Evolutionary conservation across 2,797 vertebrate genomes (phyloP).

Genomic region (Mionectes olivaceus): DNA sequence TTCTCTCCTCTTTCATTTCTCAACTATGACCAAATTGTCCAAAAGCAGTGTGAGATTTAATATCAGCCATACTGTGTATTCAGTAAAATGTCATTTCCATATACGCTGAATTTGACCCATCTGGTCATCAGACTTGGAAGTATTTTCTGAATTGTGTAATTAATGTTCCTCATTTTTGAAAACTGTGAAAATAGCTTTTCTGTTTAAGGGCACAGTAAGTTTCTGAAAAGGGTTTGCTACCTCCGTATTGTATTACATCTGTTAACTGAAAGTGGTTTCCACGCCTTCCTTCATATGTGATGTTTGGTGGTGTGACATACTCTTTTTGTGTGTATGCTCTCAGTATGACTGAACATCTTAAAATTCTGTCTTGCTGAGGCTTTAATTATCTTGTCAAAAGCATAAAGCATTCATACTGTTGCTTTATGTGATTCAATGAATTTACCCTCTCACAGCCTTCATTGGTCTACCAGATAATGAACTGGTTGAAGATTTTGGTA

Average conservation of each 20-base stretch:
- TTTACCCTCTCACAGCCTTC: background rate
- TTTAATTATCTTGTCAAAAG: background rate
- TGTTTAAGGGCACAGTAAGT: background rate
- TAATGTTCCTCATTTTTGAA: background rate
- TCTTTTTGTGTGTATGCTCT: background rate
- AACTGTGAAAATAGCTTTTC: background rate
- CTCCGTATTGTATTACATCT: background rate
- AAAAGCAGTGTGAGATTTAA: background rate
- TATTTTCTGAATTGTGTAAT: background rate
- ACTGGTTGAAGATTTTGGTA: background rate
- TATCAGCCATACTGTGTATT: rapidly evolving
- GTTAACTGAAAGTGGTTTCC: background rate
- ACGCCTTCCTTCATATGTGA: background rate
- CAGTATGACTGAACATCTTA: background rate
- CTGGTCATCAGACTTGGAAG: background rate
- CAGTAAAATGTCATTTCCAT: background rate
- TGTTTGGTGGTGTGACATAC: background rate
- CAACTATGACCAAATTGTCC: background rate
- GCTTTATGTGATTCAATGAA: background rate
- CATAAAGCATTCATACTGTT: background rate
- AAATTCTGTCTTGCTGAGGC: background rate
- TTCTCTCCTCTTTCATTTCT: background rate
- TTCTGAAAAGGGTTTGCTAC: background rate
- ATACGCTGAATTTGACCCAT: background rate
- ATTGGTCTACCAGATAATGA: background rate